A percentile compares a stretch with the other conserved stretches of the same genome.
These are phyloP conservation scores for Eleginops maclovinus DNA, from an alignment of 2,113 vertebrate genomes.

Conservation along the genomic window DNA sequence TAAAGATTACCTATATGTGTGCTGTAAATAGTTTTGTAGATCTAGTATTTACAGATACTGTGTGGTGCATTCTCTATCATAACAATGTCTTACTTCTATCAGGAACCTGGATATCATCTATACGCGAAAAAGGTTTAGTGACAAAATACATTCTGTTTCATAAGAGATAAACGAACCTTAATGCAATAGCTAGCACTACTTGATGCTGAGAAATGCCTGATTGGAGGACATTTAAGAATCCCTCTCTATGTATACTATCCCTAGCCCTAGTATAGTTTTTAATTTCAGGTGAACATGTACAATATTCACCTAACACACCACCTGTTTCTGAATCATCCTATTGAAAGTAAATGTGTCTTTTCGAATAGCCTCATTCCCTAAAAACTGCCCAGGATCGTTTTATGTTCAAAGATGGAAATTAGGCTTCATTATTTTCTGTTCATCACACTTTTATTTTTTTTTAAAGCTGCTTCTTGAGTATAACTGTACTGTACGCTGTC, in stretches of 20 bases:
- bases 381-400: conserved; percentile 22
- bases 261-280: conserved; percentile 17
- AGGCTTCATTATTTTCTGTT: background rate
- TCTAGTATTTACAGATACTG: conserved; percentile 89
- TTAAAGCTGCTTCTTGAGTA: conserved; percentile 17
- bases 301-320: conserved; percentile 37
- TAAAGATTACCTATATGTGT: conserved; percentile 91
- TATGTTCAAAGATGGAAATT: background rate
- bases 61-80: conserved; percentile 92
- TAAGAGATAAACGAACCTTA: conserved; percentile 84
- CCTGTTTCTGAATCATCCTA: conserved; percentile 37
- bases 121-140: conserved; percentile 74
- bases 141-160: conserved; percentile 69
- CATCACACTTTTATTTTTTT: conserved; percentile 7
- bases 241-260: conserved; percentile 42
- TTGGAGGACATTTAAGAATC: conserved; percentile 42
- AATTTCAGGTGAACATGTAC: conserved; percentile 38
- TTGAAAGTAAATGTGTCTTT: conserved; percentile 39
- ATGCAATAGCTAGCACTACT: conserved; percentile 80
- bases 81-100: conserved; percentile 93
- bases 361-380: conserved; percentile 19
- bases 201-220: conserved; percentile 55
- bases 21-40: conserved; percentile 97
- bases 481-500: conserved; percentile 40
- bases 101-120: conserved; percentile 90